Conservation (phyloP, 2,113 vertebrate species). For the Chaetodon trifascialis region DNA sequence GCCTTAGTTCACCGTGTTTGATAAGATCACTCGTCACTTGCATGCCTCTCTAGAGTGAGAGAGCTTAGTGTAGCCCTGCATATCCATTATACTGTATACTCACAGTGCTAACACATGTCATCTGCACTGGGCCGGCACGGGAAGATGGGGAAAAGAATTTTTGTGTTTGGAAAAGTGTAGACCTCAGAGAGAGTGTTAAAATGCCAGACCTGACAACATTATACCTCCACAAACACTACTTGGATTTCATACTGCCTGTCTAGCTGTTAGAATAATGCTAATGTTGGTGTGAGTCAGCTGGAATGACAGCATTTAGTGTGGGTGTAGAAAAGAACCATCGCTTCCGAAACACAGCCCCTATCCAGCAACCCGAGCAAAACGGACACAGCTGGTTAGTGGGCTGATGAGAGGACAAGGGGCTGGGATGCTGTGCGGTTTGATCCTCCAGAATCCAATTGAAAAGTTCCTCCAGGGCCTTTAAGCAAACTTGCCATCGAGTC, state of each 20-base stretch:
- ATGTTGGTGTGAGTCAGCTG: conserved; percentile 67
- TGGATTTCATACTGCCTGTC: conserved; percentile 36
- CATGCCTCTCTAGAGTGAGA: conserved; percentile 5
- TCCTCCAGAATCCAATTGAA: conserved; percentile 11
- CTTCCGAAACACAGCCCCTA: conserved; percentile 61
- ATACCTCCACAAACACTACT: conserved; percentile 28
- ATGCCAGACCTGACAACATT: conserved; percentile 10
- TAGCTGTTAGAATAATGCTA: conserved; percentile 49
- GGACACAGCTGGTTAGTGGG: conserved; percentile 76
- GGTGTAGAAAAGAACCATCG: conserved; percentile 66
- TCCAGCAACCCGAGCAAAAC: conserved; percentile 57
- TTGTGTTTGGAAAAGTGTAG: conserved; percentile 29
- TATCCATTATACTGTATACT: background rate
- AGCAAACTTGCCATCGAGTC: conserved; percentile 11
- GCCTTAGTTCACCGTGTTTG: conserved; percentile 25
- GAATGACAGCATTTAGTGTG: conserved; percentile 62
- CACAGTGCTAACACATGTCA: conserved; percentile 8
- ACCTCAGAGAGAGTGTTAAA: conserved; percentile 16
- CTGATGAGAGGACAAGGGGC: conserved; percentile 46
- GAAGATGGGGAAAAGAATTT: background rate
- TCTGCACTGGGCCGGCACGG: conserved; percentile 6
- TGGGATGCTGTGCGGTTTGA: conserved; percentile 43
- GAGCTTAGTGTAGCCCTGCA: conserved; percentile 4
- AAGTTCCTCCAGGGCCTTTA: conserved; percentile 11
- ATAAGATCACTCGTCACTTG: conserved; percentile 44